Percentiles rank a stretch among this genome's conserved stretches.
Conservation (phyloP, 2,113 vertebrate genomes). For the Gallinago paraguaiae region DNA sequence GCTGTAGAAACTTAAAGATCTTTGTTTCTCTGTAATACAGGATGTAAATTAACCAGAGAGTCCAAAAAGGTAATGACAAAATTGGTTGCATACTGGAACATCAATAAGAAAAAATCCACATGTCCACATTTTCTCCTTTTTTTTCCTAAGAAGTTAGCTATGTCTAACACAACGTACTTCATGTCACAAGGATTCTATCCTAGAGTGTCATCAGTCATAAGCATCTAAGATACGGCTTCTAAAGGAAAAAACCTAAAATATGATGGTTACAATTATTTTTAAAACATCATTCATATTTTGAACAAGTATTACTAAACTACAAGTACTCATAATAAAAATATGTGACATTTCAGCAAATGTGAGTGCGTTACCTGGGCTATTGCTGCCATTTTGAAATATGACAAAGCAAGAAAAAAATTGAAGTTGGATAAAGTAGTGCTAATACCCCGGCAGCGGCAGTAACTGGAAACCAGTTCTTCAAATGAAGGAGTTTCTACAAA, state of each 20-base stretch:
- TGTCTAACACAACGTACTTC: neutral
- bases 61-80: neutral
- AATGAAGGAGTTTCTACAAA: conserved; percentile 80
- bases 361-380: conserved; percentile 84
- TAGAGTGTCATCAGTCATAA: neutral
- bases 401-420: conserved; percentile 90
- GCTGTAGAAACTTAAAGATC: neutral
- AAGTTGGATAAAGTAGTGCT: conserved; percentile 71
- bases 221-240: neutral
- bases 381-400: conserved; percentile 88
- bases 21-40: neutral
- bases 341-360: neutral
- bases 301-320: neutral
- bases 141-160: neutral
- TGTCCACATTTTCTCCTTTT: neutral
- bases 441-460: conserved; percentile 78
- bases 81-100: neutral
- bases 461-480: conserved; percentile 82
- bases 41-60: neutral
- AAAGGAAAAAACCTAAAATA: neutral
- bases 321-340: neutral
- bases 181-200: neutral
- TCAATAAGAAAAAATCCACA: neutral
- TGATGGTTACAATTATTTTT: neutral
- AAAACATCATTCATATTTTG: neutral